These are phyloP conservation scores for Cuniculus paca DNA, from an alignment of 2,797 vertebrate genomes.

Conservation along the genomic window DNA sequence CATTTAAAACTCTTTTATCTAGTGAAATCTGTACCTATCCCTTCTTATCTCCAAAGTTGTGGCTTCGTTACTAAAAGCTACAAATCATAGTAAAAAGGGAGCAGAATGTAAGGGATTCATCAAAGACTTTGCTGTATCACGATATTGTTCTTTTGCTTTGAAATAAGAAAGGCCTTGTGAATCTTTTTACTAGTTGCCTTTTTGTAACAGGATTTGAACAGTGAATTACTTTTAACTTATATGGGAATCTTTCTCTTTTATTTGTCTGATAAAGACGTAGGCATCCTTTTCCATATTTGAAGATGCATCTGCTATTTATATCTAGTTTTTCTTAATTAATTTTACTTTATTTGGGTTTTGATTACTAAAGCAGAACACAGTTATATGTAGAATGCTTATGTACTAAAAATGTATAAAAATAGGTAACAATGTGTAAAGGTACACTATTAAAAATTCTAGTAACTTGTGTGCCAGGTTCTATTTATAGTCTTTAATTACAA, in stretches of 20 bases:
- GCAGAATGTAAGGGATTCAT: background rate
- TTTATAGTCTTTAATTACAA: constrained; percentile 14
- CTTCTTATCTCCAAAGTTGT: background rate
- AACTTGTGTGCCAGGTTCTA: background rate
- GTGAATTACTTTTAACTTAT: background rate
- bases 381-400: background rate
- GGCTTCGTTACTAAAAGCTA: constrained; percentile 77
- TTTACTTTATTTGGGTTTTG: constrained; percentile 45
- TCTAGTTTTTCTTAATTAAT: constrained; percentile 5
- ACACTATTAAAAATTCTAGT: background rate
- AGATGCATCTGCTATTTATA: background rate
- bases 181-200: background rate
- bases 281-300: background rate
- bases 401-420: constrained; percentile 4
- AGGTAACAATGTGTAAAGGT: background rate
- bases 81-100: constrained; percentile 47
- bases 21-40: background rate
- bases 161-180: constrained; percentile 1
- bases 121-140: background rate
- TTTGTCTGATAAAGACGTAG: constrained; percentile 19
- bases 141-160: constrained; percentile 13
- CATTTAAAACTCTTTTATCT: background rate
- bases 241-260: background rate
- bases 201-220: constrained; percentile 6
- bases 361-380: constrained; percentile 17